Base-by-base conservation (phyloP, 2,113 vertebrate genomes). In the Cromileptes altivelis region DNA sequence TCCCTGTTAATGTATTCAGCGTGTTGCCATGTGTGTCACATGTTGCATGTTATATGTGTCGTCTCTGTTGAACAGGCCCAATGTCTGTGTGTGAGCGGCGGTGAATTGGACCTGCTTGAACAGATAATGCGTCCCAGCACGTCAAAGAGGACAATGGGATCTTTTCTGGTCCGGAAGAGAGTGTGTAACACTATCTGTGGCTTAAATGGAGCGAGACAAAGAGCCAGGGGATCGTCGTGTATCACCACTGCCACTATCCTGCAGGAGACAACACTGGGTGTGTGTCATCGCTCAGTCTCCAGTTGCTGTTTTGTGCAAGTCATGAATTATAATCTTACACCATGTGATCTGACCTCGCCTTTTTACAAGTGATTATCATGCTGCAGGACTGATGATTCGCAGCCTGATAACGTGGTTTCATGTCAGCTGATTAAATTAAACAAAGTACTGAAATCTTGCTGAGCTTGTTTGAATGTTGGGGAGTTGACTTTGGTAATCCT, bases 131-230 rank as follows among this genome's bases (percentile, higher is more conserved):
- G 57, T 81, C 69, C 77, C 76, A 25, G 69, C 72, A 77, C 74
- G 90, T 92, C 88, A 89, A 73, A 76, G 82, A 70, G 90, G 86
- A 91, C 92, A 94, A 91, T 87, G 92, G 75, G 86, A 90, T 93
- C 86, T 87, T 89, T 91, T 81, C 88, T 87, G 68, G 71, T 91
- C 86, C 85, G 89, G 93, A 94, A 92, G 88, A 88, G 80, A 82
- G 84, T 64, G 71, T 80, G 93, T 89, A 92, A 92, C 93, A 79
- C 70, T 75, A 91, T 88, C 87, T 62, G 78, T 58, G 58, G 79
- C 85, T 88, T 85, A 92, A 94, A 91, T 84, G 85, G 89, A 89
- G 85, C 82, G 50, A 88, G 89, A 93, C 88, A 89, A 93, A 93
- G 88, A 86, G 85, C 84, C 81, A 70, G 75, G 56, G 84, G 79